These are phyloP conservation scores for Catagonus wagneri DNA, from an alignment of 2,113 vertebrate genomes.

Conservation along the genomic window DNA sequence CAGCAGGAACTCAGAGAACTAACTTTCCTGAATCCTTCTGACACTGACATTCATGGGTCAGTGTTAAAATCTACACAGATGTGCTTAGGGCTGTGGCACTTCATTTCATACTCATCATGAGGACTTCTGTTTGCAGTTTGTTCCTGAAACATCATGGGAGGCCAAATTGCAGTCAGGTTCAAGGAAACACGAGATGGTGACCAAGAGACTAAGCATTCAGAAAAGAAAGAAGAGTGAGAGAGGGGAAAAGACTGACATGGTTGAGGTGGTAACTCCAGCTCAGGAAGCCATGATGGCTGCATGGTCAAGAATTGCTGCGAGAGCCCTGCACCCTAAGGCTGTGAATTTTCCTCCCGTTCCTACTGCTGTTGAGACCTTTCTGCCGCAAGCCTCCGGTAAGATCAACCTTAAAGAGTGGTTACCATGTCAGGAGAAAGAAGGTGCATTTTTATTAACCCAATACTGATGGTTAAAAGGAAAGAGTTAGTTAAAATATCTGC, in stretches of 20 bases:
- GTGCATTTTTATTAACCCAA: neutral
- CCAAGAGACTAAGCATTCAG: neutral
- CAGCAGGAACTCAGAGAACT: neutral
- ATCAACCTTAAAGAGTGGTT: neutral
- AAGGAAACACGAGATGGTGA: neutral
- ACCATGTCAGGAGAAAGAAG: neutral
- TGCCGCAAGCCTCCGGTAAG: conserved; percentile 68
- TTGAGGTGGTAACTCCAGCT: conserved; percentile 53
- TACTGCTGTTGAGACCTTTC: conserved; percentile 21
- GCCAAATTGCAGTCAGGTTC: neutral
- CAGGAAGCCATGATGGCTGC: conserved; percentile 54
- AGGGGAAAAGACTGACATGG: neutral
- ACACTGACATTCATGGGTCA: neutral
- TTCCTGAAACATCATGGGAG: neutral
- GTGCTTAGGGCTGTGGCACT: neutral
- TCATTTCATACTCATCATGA: neutral
- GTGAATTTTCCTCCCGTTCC: neutral
- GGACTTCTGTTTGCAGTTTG: conserved; percentile 43
- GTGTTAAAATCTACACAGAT: neutral
- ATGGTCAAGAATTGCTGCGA: conserved; percentile 68
- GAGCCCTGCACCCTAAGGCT: neutral
- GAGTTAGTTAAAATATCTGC: neutral
- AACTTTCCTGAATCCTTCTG: neutral
- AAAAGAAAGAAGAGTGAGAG: neutral
- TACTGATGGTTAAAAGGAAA: neutral